A percentile compares a stretch with the other conserved stretches of the same genome.
Evolutionary conservation across 1,140 invertebrate species (phyloP).

Genomic region (Drosophila trapezifrons): DNA sequence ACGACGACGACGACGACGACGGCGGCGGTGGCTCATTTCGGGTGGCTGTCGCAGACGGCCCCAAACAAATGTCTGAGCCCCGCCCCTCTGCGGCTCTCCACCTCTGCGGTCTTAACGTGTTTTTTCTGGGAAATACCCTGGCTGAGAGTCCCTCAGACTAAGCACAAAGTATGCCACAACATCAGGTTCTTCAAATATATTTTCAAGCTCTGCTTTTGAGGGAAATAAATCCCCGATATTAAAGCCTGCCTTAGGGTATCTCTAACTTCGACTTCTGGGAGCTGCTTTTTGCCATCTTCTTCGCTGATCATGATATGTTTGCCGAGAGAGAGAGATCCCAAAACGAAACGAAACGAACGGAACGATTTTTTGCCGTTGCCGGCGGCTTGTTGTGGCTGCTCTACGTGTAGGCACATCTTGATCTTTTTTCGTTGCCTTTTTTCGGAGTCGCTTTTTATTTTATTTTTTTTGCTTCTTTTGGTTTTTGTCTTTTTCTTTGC

Average conservation of each 20-base stretch:
- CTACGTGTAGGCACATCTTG: constrained; percentile 80
- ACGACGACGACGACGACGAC: constrained; percentile 34
- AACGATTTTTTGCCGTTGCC: constrained; percentile 51
- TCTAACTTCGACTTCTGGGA: neutral
- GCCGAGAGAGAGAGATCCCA: constrained; percentile 60
- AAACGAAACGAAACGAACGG: constrained; percentile 55
- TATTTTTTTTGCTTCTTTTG: neutral
- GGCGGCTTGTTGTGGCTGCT: constrained; percentile 58
- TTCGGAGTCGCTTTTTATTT: constrained; percentile 11
- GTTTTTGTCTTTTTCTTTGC: constrained; percentile 44
- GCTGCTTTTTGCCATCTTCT: constrained; percentile 14
- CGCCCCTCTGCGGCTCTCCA: neutral
- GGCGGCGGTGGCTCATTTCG: constrained; percentile 32
- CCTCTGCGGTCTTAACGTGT: constrained; percentile 30
- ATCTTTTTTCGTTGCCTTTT: constrained; percentile 58
- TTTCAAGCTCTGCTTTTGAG: too few species aligned
- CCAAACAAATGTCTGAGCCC: constrained; percentile 41
- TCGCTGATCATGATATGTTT: constrained; percentile 76
- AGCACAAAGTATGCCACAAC: neutral
- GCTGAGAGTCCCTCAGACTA: neutral
- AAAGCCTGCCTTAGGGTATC: constrained; percentile 6
- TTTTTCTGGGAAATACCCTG: constrained; percentile 32
- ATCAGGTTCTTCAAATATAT: neutral
- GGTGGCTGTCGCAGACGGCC: constrained; percentile 45
- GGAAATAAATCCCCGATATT: too few species aligned